Evolutionary conservation across 2,888 invertebrate genomes (phyloP).

Genomic region (Notodonta dromedarius): DNA sequence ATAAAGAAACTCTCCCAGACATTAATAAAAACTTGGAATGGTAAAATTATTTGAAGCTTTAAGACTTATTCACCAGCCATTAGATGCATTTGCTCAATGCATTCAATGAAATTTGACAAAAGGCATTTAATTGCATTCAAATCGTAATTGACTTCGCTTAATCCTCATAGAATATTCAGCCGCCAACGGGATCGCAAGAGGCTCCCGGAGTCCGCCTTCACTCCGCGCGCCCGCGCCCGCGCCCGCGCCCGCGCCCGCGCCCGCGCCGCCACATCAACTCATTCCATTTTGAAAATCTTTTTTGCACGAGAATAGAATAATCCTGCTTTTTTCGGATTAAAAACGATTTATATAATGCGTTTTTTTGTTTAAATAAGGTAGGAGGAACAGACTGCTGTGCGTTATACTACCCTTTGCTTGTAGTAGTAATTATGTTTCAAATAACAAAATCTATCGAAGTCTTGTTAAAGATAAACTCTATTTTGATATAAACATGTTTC

Average conservation of each 20-base stretch:
- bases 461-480: constrained; percentile 4
- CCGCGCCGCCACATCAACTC: constrained; percentile 39
- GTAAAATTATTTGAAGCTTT: constrained; percentile 25
- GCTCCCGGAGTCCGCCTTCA: constrained; percentile 35
- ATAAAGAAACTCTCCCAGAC: not conserved
- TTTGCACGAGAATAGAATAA: constrained; percentile 41
- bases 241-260: too few relatives aligned
- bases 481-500: constrained; percentile 10
- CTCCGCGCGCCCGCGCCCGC: constrained; percentile 18
- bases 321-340: constrained; percentile 50
- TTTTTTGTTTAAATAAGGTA: constrained; percentile 46
- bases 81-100: constrained; percentile 37
- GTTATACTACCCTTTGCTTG: too few relatives aligned
- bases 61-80: constrained; percentile 40
- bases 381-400: constrained; percentile 25
- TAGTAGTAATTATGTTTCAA: not conserved
- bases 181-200: constrained; percentile 34
- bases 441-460: not conserved
- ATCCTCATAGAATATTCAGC: constrained; percentile 36
- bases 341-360: constrained; percentile 54
- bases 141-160: constrained; percentile 42
- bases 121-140: constrained; percentile 34
- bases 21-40: not conserved
- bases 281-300: constrained; percentile 51
- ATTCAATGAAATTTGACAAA: constrained; percentile 31